Evolutionary conservation across 1,140 invertebrate species (phyloP).

Genomic region (Ceratina calcarata): DNA sequence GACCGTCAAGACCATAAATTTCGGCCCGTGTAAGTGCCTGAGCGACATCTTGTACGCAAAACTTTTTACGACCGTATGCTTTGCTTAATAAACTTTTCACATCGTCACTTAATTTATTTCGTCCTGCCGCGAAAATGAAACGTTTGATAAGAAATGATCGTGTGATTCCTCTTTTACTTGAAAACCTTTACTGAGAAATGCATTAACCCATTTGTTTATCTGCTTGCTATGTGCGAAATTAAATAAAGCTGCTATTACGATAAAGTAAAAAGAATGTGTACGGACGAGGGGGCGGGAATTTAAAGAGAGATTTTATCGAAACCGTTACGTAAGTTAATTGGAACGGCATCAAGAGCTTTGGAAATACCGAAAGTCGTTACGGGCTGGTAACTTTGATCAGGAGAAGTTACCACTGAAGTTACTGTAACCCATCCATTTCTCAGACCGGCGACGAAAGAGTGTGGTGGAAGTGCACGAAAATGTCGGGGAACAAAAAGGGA

Average conservation of each 20-base stretch:
- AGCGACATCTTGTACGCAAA: not conserved
- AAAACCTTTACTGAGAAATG: too few relatives aligned
- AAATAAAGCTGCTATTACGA: too few relatives aligned
- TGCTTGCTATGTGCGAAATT: too few relatives aligned
- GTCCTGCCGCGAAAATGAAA: too few relatives aligned
- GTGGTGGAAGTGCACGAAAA: not conserved
- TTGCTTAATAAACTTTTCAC: not conserved
- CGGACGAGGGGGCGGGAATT: conserved; percentile 8
- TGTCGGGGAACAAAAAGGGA: not conserved
- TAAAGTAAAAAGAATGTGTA: too few relatives aligned
- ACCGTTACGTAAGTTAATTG: conserved; percentile 38
- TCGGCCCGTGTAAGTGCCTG: not conserved
- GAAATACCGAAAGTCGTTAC: conserved; percentile 38
- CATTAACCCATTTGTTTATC: too few relatives aligned
- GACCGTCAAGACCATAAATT: conserved; percentile 1
- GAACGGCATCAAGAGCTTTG: conserved; percentile 3
- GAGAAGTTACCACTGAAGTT: conserved; percentile 23
- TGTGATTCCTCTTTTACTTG: too few relatives aligned
- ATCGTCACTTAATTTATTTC: not conserved
- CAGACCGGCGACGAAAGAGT: not conserved
- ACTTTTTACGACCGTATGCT: not conserved
- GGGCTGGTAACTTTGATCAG: conserved; percentile 24
- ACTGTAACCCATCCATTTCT: conserved; percentile 40
- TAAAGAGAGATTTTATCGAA: conserved; percentile 25
- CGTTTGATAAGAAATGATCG: too few relatives aligned